phyloP scores from a whole-genome alignment of 2,797 vertebrate species.

The Chaenodraco wilsoni region DNA sequence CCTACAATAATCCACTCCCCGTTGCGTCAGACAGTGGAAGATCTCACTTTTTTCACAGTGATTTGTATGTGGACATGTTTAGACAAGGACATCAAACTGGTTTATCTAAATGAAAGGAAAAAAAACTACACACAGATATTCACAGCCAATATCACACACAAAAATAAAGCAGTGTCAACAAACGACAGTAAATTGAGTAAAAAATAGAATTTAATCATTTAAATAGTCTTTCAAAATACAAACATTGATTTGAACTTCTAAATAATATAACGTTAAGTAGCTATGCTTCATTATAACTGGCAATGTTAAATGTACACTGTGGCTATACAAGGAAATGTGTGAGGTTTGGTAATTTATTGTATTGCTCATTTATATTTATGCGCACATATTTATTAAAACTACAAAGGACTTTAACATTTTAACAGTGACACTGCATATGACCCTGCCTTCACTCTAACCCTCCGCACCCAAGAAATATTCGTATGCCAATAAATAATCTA shows the following conservation, averaged over 20 bases:
- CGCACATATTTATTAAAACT: constrained; percentile 82
- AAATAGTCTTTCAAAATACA: constrained; percentile 89
- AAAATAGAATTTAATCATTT: constrained; percentile 91
- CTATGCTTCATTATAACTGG: constrained; percentile 84
- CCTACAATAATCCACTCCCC: constrained; percentile 83
- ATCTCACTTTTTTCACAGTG: constrained; percentile 86
- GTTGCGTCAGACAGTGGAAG: constrained; percentile 77
- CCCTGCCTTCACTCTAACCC: constrained; percentile 39
- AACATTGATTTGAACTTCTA: constrained; percentile 87
- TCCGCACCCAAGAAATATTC: constrained; percentile 60
- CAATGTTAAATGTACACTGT: constrained; percentile 86
- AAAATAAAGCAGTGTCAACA: constrained; percentile 85
- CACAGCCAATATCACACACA: constrained; percentile 83
- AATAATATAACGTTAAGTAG: constrained; percentile 83
- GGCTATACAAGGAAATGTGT: constrained; percentile 86
- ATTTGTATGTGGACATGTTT: constrained; percentile 83
- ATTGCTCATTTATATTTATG: constrained; percentile 88
- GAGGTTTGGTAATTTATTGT: constrained; percentile 88
- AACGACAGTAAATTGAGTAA: constrained; percentile 88
- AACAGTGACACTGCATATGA: constrained; percentile 70
- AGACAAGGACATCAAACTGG: constrained; percentile 83
- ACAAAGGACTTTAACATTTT: constrained; percentile 78
- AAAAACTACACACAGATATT: constrained; percentile 79
- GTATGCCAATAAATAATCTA: constrained; percentile 66
- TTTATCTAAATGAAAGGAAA: constrained; percentile 73